A percentile compares a stretch with the other conserved stretches of the same genome.
Conservation (phyloP, 2,888 invertebrate genomes). For the Sipha maydis region DNA sequence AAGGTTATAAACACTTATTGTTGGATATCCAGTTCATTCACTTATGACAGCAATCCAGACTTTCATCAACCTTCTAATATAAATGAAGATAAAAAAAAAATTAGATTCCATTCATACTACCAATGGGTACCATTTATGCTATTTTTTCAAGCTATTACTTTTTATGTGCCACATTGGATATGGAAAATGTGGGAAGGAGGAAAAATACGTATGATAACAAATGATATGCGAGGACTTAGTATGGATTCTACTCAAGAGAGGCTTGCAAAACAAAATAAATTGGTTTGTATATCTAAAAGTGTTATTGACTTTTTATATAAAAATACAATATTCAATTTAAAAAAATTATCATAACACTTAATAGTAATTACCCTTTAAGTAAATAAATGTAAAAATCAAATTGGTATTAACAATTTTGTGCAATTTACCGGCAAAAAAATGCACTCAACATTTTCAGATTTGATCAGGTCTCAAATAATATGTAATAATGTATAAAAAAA, state of each 20-base stretch:
- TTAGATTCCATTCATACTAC: conserved; percentile 45
- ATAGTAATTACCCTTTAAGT: no score
- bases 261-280: conserved; percentile 29
- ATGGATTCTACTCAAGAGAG: not conserved
- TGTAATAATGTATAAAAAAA: no score
- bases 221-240: not conserved
- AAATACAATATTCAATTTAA: no score
- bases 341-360: no score
- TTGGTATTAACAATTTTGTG: no score
- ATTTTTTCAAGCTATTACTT: conserved; percentile 48
- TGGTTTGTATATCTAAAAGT: conserved; percentile 23
- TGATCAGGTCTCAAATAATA: no score
- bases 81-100: not conserved
- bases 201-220: conserved; percentile 51
- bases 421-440: no score
- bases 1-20: conserved; percentile 47
- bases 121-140: conserved; percentile 55
- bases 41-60: conserved; percentile 3
- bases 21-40: conserved; percentile 34
- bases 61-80: not conserved
- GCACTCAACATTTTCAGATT: no score
- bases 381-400: no score
- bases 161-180: conserved; percentile 58
- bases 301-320: no score
- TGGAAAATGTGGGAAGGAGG: conserved; percentile 59